Evolutionary conservation across 2,888 invertebrate species (phyloP).

Genomic region (Sarcophaga subvicina): DNA sequence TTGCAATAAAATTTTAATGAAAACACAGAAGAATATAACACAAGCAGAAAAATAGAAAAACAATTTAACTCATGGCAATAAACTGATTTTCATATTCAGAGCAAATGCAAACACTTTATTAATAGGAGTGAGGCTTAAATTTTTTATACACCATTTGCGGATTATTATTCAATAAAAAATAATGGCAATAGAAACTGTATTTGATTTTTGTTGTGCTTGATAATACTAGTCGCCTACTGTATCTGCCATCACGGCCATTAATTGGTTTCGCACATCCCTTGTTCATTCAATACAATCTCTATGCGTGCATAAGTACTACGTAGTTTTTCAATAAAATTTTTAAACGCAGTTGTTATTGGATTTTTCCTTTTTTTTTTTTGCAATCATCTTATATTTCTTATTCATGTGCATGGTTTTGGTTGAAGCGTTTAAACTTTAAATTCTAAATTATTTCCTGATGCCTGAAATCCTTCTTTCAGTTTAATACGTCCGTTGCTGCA

Average conservation of each 20-base stretch:
- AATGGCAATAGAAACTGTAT: not conserved
- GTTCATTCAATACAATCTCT: not conserved
- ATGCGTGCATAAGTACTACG: conserved; percentile 5
- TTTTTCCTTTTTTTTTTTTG: not conserved
- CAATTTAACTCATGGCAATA: conserved; percentile 1
- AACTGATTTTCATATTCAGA: not conserved
- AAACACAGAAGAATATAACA: not conserved
- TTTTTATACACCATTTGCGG: not conserved
- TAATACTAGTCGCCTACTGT: not conserved
- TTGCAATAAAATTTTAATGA: conserved; percentile 35
- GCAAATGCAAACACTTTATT: not conserved
- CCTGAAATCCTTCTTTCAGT: not conserved
- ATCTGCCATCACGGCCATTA: not conserved
- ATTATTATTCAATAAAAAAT: no score
- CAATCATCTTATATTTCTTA: conserved; percentile 23
- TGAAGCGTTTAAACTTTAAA: conserved; percentile 27
- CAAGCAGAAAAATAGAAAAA: not conserved
- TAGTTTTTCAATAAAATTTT: conserved; percentile 2
- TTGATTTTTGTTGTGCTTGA: not conserved
- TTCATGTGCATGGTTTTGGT: conserved; percentile 15
- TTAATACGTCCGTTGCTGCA: conserved; percentile 37
- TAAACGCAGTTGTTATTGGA: conserved; percentile 58
- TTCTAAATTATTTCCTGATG: conserved; percentile 35
- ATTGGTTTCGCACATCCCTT: not conserved
- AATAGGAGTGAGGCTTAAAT: conserved; percentile 19